These are phyloP conservation scores for Bombus huntii DNA, from an alignment of 1,140 invertebrate genomes.

Conservation along the genomic window DNA sequence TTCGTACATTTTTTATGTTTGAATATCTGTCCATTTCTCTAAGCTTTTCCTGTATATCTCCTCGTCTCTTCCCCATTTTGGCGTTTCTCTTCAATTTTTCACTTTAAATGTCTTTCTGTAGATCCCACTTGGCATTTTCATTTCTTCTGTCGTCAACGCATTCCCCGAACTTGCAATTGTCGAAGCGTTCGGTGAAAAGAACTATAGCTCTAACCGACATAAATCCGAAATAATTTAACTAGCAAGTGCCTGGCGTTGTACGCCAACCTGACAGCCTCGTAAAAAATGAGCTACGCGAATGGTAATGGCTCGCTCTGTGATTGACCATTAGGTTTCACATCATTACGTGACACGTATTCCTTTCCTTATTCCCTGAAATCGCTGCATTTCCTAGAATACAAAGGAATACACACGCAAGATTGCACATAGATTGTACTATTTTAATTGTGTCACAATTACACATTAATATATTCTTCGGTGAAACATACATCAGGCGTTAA, in stretches of 20 bases:
- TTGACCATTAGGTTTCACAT: slow-evolving; percentile 23
- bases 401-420: not conserved
- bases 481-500: not conserved
- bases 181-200: not conserved
- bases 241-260: not conserved
- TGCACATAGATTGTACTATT: not conserved
- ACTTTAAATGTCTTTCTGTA: slow-evolving; percentile 16
- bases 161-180: not conserved
- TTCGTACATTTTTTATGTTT: not conserved
- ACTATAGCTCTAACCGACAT: slow-evolving; percentile 46
- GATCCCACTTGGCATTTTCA: slow-evolving; percentile 25
- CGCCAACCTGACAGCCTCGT: not conserved
- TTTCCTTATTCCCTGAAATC: no score
- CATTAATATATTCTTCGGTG: no score
- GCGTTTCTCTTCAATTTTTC: slow-evolving; percentile 24
- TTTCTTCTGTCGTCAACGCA: slow-evolving; percentile 19
- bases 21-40: slow-evolving; percentile 32
- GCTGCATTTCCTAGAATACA: not conserved
- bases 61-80: not conserved
- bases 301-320: slow-evolving; percentile 9
- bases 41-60: slow-evolving; percentile 15
- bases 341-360: slow-evolving; percentile 9
- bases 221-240: slow-evolving; percentile 58
- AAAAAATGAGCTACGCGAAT: slow-evolving; percentile 30
- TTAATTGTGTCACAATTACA: not conserved